These are phyloP conservation scores for Natator depressus DNA, from an alignment of 2,113 vertebrate species.

Conservation along the genomic window DNA sequence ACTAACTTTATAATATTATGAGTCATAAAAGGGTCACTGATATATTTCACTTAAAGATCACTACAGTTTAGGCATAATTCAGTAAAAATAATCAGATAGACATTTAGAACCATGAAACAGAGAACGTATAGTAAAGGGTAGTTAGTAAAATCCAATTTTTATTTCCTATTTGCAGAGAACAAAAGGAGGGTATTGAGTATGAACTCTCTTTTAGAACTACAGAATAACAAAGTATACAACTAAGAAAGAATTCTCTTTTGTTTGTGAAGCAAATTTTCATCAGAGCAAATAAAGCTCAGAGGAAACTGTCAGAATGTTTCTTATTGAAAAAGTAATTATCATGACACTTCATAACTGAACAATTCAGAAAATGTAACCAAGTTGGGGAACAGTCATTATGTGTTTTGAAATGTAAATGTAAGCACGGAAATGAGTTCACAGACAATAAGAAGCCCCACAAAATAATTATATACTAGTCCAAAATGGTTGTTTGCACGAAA, in stretches of 20 bases:
- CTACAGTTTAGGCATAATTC: not conserved
- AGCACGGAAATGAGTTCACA: not conserved
- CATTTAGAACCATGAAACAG: not conserved
- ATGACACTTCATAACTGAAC: not conserved
- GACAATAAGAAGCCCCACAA: not conserved
- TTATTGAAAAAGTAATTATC: conserved; percentile 1
- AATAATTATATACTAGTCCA: not conserved
- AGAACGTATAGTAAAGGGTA: not conserved
- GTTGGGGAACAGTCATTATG: not conserved
- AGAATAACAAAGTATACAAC: conserved; percentile 2
- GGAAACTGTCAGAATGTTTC: not conserved
- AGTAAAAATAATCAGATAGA: not conserved
- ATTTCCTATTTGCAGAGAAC: conserved; percentile 2
- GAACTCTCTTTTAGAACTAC: not conserved
- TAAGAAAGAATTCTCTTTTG: not conserved
- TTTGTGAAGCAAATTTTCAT: conserved; percentile 37
- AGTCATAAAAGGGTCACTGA: not conserved
- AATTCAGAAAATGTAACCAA: conserved; percentile 14
- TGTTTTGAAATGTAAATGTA: not conserved
- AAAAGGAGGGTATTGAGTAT: not conserved
- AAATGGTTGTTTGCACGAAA: not conserved
- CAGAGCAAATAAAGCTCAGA: conserved; percentile 9
- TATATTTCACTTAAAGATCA: not conserved
- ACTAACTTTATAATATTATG: not conserved
- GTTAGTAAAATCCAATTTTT: not conserved